A percentile compares a stretch with the other conserved stretches of the same genome.
Evolutionary conservation across 2,888 invertebrate genomes (phyloP).

Genomic region (Apamea anceps): DNA sequence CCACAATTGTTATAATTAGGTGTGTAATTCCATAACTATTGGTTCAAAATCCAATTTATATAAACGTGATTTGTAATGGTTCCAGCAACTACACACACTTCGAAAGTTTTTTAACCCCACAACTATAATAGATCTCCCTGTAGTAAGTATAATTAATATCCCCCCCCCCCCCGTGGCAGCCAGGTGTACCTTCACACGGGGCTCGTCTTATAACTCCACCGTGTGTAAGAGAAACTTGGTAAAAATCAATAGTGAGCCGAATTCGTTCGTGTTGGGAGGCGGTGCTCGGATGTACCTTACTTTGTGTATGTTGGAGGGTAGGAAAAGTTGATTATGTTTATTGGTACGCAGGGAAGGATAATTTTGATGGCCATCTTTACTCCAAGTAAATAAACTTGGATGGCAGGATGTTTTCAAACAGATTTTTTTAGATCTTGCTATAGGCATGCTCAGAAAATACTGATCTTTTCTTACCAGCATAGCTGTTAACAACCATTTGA

Average conservation of each 20-base stretch:
- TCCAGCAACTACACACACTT: background rate
- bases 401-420: background rate
- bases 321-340: background rate
- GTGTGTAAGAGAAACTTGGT: constrained; percentile 2
- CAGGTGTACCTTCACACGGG: constrained; percentile 66
- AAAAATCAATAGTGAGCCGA: constrained; percentile 49
- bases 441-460: background rate
- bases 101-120: background rate
- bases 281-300: background rate
- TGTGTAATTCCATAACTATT: background rate
- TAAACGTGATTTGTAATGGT: background rate
- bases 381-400: background rate
- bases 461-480: background rate
- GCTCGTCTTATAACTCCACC: constrained; percentile 30
- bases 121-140: background rate
- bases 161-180: background rate
- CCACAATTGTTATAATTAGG: background rate
- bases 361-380: background rate
- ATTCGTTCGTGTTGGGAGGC: constrained; percentile 23
- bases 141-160: constrained; percentile 34
- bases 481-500: too few relatives aligned
- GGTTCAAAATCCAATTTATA: background rate
- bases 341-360: background rate
- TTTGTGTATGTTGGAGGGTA: background rate
- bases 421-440: background rate